phyloP scores from a whole-genome alignment of 2,888 invertebrate genomes.

The Peribatodes rhomboidaria region DNA sequence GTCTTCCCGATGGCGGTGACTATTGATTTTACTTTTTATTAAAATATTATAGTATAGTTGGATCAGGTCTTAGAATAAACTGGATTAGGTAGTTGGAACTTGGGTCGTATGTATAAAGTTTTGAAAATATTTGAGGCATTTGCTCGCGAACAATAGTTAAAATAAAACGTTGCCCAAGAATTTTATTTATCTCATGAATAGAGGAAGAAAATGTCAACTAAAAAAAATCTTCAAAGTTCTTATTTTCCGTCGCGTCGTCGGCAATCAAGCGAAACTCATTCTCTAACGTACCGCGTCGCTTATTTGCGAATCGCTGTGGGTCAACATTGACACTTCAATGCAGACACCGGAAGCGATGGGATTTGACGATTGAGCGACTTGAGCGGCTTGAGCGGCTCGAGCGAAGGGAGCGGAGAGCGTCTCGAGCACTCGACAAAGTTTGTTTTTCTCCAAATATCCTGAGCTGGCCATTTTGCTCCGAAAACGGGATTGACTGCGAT shows the following conservation, averaged over 20 bases:
- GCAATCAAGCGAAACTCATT: constrained; percentile 1
- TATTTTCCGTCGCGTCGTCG: background rate
- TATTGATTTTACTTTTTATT: no score
- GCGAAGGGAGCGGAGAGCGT: constrained; percentile 12
- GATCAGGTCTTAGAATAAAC: no score
- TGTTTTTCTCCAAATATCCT: constrained; percentile 34
- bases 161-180: no score
- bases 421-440: constrained; percentile 34
- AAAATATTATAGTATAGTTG: no score
- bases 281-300: background rate
- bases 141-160: no score
- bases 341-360: constrained; percentile 32
- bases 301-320: constrained; percentile 30
- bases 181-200: no score
- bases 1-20: no score
- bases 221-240: background rate
- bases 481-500: constrained; percentile 39
- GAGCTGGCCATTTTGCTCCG: constrained; percentile 40
- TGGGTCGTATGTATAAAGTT: no score
- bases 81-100: no score
- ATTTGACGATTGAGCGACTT: constrained; percentile 27
- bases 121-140: no score
- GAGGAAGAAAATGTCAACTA: background rate
- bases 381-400: constrained; percentile 13
- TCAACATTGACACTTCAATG: constrained; percentile 30